phyloP scores from a whole-genome alignment of 2,113 vertebrate genomes.

The Cinclus mexicanus region DNA sequence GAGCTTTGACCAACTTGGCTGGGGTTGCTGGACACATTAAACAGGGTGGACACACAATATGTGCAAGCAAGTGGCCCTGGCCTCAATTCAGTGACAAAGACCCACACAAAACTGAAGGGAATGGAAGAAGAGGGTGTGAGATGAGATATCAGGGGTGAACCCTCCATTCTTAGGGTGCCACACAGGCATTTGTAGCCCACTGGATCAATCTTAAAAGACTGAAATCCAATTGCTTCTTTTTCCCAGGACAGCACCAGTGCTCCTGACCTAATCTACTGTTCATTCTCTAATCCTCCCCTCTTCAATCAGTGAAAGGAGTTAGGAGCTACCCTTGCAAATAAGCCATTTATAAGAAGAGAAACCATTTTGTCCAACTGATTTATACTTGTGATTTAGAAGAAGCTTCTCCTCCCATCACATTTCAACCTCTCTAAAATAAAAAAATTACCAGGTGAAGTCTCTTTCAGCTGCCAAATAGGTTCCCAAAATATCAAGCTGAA shows the following conservation, averaged over 20 bases:
- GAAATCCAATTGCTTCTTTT: not conserved
- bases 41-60: accelerated
- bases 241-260: not conserved
- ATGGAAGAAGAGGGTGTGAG: not conserved
- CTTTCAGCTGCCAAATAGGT: not conserved
- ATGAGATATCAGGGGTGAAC: not conserved
- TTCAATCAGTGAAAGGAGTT: not conserved
- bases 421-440: not conserved
- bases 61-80: not conserved
- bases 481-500: not conserved
- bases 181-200: not conserved
- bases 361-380: not conserved
- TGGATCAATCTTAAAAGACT: not conserved
- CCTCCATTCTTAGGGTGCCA: not conserved
- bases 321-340: not conserved
- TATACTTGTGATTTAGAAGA: not conserved
- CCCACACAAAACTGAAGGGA: not conserved
- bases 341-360: not conserved
- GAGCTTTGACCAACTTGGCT: not conserved
- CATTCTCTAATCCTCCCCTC: not conserved
- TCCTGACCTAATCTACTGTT: not conserved
- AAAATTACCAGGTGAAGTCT: not conserved
- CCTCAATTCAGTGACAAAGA: not conserved
- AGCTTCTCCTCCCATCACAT: not conserved
- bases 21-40: not conserved